Base-by-base conservation (phyloP, 2,888 invertebrate genomes). In the Drosophila maculinotata region DNA sequence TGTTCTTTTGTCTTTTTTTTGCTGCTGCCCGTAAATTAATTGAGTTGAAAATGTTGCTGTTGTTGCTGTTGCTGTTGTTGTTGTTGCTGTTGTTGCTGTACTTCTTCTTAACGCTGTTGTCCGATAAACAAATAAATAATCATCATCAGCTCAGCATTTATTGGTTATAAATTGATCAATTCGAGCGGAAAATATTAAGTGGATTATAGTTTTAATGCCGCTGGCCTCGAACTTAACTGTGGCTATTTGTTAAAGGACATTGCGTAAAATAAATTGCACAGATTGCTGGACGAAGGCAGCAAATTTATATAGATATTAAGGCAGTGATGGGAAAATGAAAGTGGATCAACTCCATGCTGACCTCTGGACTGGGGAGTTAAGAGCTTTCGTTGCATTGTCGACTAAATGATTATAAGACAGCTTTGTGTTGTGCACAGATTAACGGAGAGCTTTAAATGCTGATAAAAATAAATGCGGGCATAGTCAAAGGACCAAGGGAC, bases 101-200 rank as follows among this genome's bases (percentile, higher is more conserved):
- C n/a, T n/a, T n/a, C n/a, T n/a, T n/a, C n/a, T n/a, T n/a, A n/a
- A n/a, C 53, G 49, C 41, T 63, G 17, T 38, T 41, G 54, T 41
- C 3, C 41, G 57, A 67, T 10, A 45, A 68, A 83, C 77, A 88
- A 82, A 88, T 82, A 82, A 88, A 83, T 88, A 87, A 83, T 88
- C 88, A 67, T 76, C 87, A 64, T 66, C 83, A 53, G 85, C 87
- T 69, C 65, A 63, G 77, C 84, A 66, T 86, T 79, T 88, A 82
- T 88, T 87, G 87, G 78, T 87, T 87, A 88, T 88, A 88, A 80
- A 82, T 88, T 80, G 85, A 84, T 56, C 87, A 80, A 69, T 74
- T 84, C 78, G 53, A 64, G 70, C 87, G 82, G 68, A 77, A 82
- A 82, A 82, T 88, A 82, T 87, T 73, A 88, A 82, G 87, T 82